A percentile compares a stretch with the other conserved stretches of the same genome.
Conservation (phyloP, 2,797 vertebrate species). For the Melanotaenia pygmaea region DNA sequence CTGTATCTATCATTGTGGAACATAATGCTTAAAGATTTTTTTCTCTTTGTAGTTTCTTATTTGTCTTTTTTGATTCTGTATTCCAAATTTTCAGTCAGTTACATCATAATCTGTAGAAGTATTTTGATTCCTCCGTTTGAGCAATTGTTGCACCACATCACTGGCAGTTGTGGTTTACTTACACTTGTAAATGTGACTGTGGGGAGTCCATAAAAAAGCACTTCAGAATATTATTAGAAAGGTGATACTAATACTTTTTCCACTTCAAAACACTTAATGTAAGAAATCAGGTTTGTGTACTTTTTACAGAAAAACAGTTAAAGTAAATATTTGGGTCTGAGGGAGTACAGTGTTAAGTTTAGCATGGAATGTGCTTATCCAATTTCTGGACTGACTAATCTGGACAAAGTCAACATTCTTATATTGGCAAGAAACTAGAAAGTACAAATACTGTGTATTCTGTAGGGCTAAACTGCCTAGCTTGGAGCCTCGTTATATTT, state of each 20-base stretch:
- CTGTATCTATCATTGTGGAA: neutral
- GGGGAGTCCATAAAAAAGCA: conserved; percentile 11
- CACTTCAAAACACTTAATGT: conserved; percentile 4
- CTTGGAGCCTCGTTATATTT: conserved; percentile 11
- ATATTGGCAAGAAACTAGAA: conserved; percentile 47
- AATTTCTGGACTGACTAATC: conserved; percentile 39
- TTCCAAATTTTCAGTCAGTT: neutral
- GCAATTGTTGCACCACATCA: conserved; percentile 10
- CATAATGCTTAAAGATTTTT: neutral
- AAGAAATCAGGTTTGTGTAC: conserved; percentile 17
- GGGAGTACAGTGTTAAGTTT: conserved; percentile 19
- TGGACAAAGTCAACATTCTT: conserved; percentile 62
- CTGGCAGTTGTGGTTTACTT: conserved; percentile 6
- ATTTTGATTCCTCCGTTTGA: conserved; percentile 10
- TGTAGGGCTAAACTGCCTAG: conserved; percentile 11
- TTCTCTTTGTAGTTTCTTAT: neutral
- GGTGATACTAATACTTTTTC: conserved; percentile 1
- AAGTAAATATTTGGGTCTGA: conserved; percentile 22
- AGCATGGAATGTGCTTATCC: conserved; percentile 53
- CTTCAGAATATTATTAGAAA: neutral
- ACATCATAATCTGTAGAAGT: neutral
- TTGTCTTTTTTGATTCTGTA: neutral
- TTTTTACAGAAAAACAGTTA: neutral
- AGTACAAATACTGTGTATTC: conserved; percentile 25
- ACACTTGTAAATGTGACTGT: conserved; percentile 4